Evolutionary conservation across 2,797 vertebrate genomes (phyloP).

Genomic region (Molossus alvarezi): DNA sequence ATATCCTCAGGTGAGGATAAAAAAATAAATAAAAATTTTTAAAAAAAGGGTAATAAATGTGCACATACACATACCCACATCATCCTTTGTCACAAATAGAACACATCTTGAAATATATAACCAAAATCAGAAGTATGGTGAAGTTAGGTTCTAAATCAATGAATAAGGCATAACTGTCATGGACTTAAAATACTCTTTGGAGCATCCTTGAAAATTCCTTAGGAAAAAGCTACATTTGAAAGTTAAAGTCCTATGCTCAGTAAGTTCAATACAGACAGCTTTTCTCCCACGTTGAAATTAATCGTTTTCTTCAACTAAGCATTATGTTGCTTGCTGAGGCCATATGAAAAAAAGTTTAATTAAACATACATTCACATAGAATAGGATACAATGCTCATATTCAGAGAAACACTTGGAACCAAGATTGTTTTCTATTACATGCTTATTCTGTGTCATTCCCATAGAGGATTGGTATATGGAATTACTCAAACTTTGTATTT

Average conservation of each 20-base stretch:
- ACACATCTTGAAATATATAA: constrained; percentile 45
- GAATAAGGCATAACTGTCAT: background rate
- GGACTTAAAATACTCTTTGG: background rate
- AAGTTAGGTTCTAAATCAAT: constrained; percentile 4
- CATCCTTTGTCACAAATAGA: constrained; percentile 5
- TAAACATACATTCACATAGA: background rate
- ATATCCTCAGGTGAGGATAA: too few relatives aligned
- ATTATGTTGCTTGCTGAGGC: background rate
- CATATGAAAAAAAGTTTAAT: background rate
- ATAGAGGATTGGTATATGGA: background rate
- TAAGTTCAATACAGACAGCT: constrained; percentile 4
- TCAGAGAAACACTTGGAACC: constrained; percentile 36
- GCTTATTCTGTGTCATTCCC: constrained; percentile 25
- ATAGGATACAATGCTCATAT: background rate
- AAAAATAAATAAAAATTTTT: too few relatives aligned
- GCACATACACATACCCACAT: background rate
- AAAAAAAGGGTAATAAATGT: background rate
- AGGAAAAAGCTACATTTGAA: constrained; percentile 50
- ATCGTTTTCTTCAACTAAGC: constrained; percentile 37
- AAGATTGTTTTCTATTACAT: background rate
- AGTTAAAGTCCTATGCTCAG: background rate
- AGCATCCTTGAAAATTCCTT: constrained; percentile 14
- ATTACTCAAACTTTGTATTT: constrained; percentile 28
- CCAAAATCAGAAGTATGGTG: constrained; percentile 45
- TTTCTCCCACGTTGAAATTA: constrained; percentile 15